Base-by-base conservation (phyloP, 1,140 invertebrate species). In the Drosophila setifemur region DNA sequence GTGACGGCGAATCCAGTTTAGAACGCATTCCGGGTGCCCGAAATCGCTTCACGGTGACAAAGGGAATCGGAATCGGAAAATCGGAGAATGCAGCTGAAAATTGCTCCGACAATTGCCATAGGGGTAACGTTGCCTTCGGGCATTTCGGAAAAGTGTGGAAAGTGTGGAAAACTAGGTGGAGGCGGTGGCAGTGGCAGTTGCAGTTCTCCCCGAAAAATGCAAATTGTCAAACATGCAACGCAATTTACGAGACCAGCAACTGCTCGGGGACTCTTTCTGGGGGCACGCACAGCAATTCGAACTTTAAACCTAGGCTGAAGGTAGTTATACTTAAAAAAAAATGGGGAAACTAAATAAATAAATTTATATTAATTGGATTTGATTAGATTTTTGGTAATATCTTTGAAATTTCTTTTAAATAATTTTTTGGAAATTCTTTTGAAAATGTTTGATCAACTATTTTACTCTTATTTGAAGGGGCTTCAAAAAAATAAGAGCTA, bases 181-280 rank as follows among this genome's bases (percentile, higher is more conserved):
- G n/a, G 19, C 14, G 26, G 16, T 31, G 49, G 49, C 33, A 68
- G n/a, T n/a, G n/a, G n/a, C n/a, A n/a, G n/a, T n/a, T n/a, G n/a
- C n/a, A n/a, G n/a, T n/a, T n/a, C n/a, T n/a, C n/a, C n/a, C n/a
- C 43, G 48, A 60, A 70, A 85, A 70, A 83, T 78, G 79, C 64
- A 79, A 85, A 86, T 79, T 85, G 79, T 72, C 60, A 74, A 74
- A 74, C 74, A 71, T 74, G 79, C 70, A 78, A 73, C 44, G 57
- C 61, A 82, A 77, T 68, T 67, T 53, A 60, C 39, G 67, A 49
- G 70, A 53, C 39, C 39, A 48, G 49, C 58, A 25, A 29, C 54
- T 42, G 43, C 26, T 52, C 29, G 37, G 69, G 16, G 57, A 35
- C 40, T 37, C 40, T 37, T 37, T 37, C 11, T 33, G 31, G 40